Evolutionary conservation across 2,113 vertebrate genomes (phyloP).

Genomic region (Heptranchias perlo): DNA sequence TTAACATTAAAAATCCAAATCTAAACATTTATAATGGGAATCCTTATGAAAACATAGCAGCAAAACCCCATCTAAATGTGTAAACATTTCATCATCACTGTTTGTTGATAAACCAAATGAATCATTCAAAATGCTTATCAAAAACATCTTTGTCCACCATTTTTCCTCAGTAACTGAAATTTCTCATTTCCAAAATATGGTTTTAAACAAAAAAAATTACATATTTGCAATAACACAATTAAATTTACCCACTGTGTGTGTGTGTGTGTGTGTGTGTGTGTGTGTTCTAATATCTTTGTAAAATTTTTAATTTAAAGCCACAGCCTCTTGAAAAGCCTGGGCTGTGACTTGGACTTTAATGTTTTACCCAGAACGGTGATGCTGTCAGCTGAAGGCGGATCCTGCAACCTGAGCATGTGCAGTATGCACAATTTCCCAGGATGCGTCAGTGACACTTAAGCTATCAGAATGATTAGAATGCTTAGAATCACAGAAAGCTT

Average conservation of each 20-base stretch:
- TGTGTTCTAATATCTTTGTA: not conserved
- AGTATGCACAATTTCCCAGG: not conserved
- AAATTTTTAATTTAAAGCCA: not conserved
- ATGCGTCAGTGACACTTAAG: not conserved
- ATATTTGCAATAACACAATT: not conserved
- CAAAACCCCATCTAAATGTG: not conserved
- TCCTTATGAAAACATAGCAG: not conserved
- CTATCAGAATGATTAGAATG: too few relatives aligned
- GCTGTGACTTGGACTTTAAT: too few relatives aligned
- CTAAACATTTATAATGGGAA: not conserved
- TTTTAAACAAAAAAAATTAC: not conserved
- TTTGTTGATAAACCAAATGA: not conserved
- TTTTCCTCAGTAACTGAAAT: not conserved
- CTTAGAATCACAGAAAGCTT: too few relatives aligned
- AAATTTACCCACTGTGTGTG: not conserved
- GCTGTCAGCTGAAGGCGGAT: not conserved
- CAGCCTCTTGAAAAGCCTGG: too few relatives aligned
- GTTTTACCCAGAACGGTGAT: too few relatives aligned
- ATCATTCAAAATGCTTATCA: not conserved
- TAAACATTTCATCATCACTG: not conserved
- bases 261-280: too few relatives aligned
- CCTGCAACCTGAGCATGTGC: not conserved
- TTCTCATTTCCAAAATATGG: not conserved
- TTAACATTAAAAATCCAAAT: not conserved
- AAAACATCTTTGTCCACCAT: not conserved